phyloP scores from a whole-genome alignment of 2,797 vertebrate genomes.

The Spinus pinus region DNA sequence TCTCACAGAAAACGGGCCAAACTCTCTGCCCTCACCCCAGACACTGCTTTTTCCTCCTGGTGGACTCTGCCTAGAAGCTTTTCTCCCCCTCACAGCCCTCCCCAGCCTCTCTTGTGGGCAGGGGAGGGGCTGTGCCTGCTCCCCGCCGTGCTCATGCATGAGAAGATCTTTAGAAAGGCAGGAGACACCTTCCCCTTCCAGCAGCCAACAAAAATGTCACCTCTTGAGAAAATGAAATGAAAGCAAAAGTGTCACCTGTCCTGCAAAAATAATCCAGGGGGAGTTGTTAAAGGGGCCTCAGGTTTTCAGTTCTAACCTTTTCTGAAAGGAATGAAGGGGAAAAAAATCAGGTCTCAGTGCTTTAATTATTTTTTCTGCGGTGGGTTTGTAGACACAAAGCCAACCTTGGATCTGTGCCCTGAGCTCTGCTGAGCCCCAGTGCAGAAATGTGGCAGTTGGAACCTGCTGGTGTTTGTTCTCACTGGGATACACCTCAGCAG shows the following conservation, averaged over 20 bases:
- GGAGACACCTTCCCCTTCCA: not conserved
- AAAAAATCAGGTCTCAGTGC: not conserved
- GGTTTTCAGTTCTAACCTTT: not conserved
- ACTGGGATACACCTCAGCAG: not conserved
- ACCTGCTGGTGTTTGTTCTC: slow-evolving; percentile 10
- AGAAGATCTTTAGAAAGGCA: not conserved
- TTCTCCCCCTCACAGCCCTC: not conserved
- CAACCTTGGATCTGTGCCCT: slow-evolving; percentile 9
- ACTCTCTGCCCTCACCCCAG: not conserved
- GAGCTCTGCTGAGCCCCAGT: not conserved
- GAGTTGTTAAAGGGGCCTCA: not conserved
- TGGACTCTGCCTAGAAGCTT: not conserved
- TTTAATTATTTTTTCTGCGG: not conserved
- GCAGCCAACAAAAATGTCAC: slow-evolving; percentile 42
- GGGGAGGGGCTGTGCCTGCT: not conserved
- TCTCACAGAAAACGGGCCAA: not conserved
- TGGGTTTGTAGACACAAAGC: not conserved
- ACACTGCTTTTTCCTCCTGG: not conserved
- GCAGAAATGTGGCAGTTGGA: slow-evolving; percentile 1
- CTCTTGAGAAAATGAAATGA: slow-evolving; percentile 8
- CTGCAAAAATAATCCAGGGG: not conserved
- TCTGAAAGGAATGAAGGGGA: not conserved
- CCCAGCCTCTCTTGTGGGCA: not conserved
- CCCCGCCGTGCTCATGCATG: not conserved
- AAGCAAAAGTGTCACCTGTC: not conserved